phyloP scores from a whole-genome alignment of 2,797 vertebrate species.

The Karalla daura region DNA sequence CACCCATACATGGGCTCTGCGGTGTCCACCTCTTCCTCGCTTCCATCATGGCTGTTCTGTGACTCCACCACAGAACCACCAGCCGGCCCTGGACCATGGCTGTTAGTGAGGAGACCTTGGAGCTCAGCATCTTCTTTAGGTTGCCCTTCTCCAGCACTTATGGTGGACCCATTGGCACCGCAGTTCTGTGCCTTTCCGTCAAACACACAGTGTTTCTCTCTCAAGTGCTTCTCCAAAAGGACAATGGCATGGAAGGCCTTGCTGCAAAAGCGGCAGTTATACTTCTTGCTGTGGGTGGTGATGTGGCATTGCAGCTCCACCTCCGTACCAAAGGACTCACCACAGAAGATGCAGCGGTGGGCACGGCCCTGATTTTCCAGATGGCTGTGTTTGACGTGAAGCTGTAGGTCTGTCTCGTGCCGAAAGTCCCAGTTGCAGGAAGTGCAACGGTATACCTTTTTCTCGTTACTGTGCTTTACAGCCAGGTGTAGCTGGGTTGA shows the following conservation, averaged over 20 bases:
- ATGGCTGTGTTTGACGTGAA: constrained; percentile 97
- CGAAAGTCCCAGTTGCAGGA: constrained; percentile 99
- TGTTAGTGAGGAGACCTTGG: constrained; percentile 92
- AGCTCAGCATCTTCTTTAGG: constrained; percentile 95
- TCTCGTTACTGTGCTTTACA: constrained; percentile 98
- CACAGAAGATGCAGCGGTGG: constrained; percentile 98
- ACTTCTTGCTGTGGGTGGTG: constrained; percentile 98
- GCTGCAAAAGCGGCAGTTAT: constrained; percentile 98
- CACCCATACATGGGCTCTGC: constrained; percentile 96
- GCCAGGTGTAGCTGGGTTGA: constrained; percentile 98
- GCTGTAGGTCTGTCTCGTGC: constrained; percentile 94
- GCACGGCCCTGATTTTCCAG: constrained; percentile 95
- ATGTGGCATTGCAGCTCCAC: constrained; percentile 99
- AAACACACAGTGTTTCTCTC: constrained; percentile 97
- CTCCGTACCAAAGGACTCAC: constrained; percentile 96
- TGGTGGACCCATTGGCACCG: constrained; percentile 90
- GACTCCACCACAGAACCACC: constrained; percentile 82
- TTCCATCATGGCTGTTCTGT: constrained; percentile 94
- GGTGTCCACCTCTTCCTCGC: constrained; percentile 94
- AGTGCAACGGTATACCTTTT: constrained; percentile 96
- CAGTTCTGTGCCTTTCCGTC: constrained; percentile 95
- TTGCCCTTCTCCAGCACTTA: constrained; percentile 83
- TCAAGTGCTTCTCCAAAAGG: constrained; percentile 94
- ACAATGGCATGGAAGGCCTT: constrained; percentile 97
- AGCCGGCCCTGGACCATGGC: constrained; percentile 80